Conservation (phyloP, 2,113 vertebrate species). For the Pterocles burchelli region DNA sequence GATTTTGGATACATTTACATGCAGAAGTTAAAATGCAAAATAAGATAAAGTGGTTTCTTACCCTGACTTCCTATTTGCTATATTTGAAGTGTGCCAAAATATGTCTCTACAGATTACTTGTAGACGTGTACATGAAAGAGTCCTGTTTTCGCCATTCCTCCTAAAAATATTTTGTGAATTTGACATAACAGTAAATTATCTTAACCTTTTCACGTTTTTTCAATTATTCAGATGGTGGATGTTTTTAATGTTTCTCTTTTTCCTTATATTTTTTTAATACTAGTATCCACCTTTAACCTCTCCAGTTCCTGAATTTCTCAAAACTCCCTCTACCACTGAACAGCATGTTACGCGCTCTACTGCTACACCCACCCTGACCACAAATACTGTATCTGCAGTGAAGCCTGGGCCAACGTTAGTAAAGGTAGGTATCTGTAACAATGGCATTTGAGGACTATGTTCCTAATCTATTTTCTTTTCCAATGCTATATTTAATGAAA, state of each 20-base stretch:
- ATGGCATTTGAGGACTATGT: background rate
- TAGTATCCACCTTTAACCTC: conserved; percentile 81
- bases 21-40: background rate
- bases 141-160: background rate
- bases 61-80: background rate
- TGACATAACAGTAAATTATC: background rate
- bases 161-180: background rate
- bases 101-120: background rate
- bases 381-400: conserved; percentile 70
- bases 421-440: conserved; percentile 81
- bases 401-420: conserved; percentile 88
- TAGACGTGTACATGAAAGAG: background rate
- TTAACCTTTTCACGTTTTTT: background rate
- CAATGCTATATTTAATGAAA: background rate
- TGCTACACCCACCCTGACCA: conserved; percentile 52
- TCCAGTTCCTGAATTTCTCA: conserved; percentile 85
- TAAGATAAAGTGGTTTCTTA: background rate
- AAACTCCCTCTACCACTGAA: conserved; percentile 73
- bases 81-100: background rate
- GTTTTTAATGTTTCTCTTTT: conserved; percentile 63
- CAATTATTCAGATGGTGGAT: background rate
- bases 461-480: background rate
- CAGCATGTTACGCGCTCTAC: conserved; percentile 68
- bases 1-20: background rate
- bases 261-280: conserved; percentile 64